phyloP scores from a whole-genome alignment of 2,888 invertebrate species.

The Notodonta dromedarius region DNA sequence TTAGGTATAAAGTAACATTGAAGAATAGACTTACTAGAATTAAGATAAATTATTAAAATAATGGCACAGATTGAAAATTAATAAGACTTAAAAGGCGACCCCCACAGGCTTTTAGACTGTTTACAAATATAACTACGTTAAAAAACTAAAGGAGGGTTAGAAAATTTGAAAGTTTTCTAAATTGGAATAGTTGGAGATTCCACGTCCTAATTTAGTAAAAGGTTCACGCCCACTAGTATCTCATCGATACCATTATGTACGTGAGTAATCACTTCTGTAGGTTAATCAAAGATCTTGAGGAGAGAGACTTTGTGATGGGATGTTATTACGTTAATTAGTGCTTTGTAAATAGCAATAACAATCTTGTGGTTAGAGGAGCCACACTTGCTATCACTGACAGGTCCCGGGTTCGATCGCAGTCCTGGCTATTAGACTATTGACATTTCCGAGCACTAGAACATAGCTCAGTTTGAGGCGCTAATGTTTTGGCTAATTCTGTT shows the following conservation, averaged over 20 bases:
- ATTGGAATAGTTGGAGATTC: conserved; percentile 39
- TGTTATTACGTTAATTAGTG: background rate
- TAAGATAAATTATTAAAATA: no score
- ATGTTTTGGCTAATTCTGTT: no score
- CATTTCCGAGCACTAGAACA: no score
- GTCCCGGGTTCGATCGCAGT: no score
- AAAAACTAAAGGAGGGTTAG: conserved; percentile 30
- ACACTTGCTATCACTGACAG: no score
- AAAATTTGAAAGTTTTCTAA: conserved; percentile 36
- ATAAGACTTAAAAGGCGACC: background rate
- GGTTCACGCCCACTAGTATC: conserved; percentile 16
- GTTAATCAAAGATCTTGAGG: no score
- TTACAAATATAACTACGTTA: conserved; percentile 32
- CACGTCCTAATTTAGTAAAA: conserved; percentile 16
- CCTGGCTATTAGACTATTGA: no score
- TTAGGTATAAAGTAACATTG: no score
- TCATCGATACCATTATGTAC: conserved; percentile 24
- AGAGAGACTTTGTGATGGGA: no score
- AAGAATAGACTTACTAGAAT: no score
- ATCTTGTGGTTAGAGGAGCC: background rate
- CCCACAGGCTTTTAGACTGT: conserved; percentile 11
- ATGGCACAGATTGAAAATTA: no score
- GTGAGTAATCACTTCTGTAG: background rate
- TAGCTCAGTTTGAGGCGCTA: no score
- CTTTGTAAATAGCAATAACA: background rate